Base-by-base conservation (phyloP, 35 echinoderm and acorn worm species). In the Nesometra sesokonis region DNA sequence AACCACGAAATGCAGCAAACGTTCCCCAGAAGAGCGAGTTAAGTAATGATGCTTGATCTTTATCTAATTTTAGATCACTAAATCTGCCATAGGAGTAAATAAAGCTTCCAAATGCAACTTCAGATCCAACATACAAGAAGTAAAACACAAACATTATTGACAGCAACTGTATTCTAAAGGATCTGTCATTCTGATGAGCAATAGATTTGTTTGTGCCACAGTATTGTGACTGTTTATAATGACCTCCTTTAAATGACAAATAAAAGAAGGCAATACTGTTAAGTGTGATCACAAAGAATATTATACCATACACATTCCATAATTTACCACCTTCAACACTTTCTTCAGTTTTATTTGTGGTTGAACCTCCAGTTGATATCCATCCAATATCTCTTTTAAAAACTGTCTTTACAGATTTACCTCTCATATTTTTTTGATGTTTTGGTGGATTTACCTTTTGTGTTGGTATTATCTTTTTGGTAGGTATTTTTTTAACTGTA, bases 1-100 rank as follows among this genome's bases (percentile, higher is more conserved):
- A 37, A 8, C 92, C 92, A 4, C 96, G 85, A 0, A 90, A 90
- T 9, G 92, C 17, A 0, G 92, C 88, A 81, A 99, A 99, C 3
- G 93, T 85, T 35, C 92, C 96, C 89, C 92, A 99, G 78, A 92
- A 99, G 32, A 86, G 80, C 2, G 96, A 84, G 32, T 88, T 89
- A 11, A 93, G 84, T 15, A 80, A 79, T 19, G 76, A 86, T 5
- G 91, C 96, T 21, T 85, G 52, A 34, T 83, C 82, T 31, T 67
- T 46, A 0, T 35, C 31, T 35, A 87, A 84, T 21, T 83, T 17
- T 3, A 77, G 23, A 67, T 67, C 40, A 31, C 77, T 30, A 32
- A 83, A 82, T 13, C 76, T 34, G 27, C 90, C 88, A 82, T 90
- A 99, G 0, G 90, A 89, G 19, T 46, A 84, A 31, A 99, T 87